Percentiles rank a stretch among this genome's conserved stretches.
Evolutionary conservation across 1,140 invertebrate genomes (phyloP).

Genomic region (Cotesia vestalis): DNA sequence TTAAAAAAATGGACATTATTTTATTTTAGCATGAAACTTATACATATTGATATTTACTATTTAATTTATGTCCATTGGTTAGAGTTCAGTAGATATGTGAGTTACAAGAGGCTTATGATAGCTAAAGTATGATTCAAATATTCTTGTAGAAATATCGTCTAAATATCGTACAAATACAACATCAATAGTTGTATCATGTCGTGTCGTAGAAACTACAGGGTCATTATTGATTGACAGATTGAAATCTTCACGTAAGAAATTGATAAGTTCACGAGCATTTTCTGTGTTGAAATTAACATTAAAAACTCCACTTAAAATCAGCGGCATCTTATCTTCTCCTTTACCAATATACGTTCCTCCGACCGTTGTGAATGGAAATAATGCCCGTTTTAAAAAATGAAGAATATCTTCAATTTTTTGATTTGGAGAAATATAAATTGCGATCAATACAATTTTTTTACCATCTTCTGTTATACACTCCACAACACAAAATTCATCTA

Average conservation of each 20-base stretch:
- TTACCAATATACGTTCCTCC: not conserved
- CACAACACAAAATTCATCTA: not conserved
- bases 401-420: not conserved
- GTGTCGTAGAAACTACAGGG: not conserved
- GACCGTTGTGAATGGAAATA: slow-evolving; percentile 10
- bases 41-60: too few species aligned
- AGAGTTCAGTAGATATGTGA: not conserved
- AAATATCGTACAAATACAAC: slow-evolving; percentile 22
- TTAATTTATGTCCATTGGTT: too few species aligned
- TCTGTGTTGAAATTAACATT: slow-evolving; percentile 13
- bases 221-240: slow-evolving; percentile 21
- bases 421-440: slow-evolving; percentile 1
- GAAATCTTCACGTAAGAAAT: slow-evolving; percentile 9
- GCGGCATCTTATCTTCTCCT: not conserved
- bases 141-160: not conserved
- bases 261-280: not conserved
- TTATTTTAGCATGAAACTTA: too few species aligned
- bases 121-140: slow-evolving; percentile 12
- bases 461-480: not conserved
- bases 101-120: slow-evolving; percentile 17
- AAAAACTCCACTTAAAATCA: slow-evolving; percentile 29
- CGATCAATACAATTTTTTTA: not conserved
- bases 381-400: not conserved
- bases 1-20: too few species aligned
- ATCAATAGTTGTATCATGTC: slow-evolving; percentile 20